Percentiles rank a stretch among this genome's conserved stretches.
Conservation (phyloP, 1,140 invertebrate genomes). For the Halictus rubicundus region DNA sequence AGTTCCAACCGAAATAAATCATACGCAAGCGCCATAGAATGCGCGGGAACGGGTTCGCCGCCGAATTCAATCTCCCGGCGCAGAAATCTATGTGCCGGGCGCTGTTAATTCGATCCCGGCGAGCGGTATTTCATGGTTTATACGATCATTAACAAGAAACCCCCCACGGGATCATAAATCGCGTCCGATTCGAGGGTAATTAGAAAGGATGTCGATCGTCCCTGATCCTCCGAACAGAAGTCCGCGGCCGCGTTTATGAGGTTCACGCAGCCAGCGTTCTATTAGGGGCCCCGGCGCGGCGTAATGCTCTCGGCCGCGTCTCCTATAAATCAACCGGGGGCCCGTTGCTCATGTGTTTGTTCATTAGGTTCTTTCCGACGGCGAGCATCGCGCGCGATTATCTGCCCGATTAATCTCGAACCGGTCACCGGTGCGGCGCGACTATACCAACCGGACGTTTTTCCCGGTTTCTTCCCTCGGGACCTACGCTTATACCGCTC, state of each 20-base stretch:
- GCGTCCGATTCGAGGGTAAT: neutral
- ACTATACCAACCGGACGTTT: neutral
- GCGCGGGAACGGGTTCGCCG: too few relatives aligned
- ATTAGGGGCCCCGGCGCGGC: neutral
- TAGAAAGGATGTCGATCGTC: slow-evolving; percentile 23
- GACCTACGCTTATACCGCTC: neutral
- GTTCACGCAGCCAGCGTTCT: slow-evolving; percentile 25
- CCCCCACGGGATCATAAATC: neutral
- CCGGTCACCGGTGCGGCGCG: slow-evolving; percentile 36
- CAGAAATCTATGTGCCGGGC: neutral
- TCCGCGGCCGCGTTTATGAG: slow-evolving; percentile 20
- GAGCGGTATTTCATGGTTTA: neutral
- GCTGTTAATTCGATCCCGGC: neutral
- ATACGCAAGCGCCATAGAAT: too few relatives aligned
- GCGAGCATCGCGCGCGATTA: slow-evolving; percentile 57
- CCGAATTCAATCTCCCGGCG: neutral
- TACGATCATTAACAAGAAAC: neutral
- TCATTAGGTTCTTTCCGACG: slow-evolving; percentile 63
- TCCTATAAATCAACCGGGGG: slow-evolving; percentile 54
- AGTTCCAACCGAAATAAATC: too few relatives aligned
- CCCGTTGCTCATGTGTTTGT: slow-evolving; percentile 52
- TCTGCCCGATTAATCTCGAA: slow-evolving; percentile 60
- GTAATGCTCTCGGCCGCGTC: slow-evolving; percentile 30
- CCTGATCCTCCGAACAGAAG: neutral
- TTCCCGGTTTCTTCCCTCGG: slow-evolving; percentile 11